Conservation (phyloP, 2,113 vertebrate genomes). For the Chloebia gouldiae region DNA sequence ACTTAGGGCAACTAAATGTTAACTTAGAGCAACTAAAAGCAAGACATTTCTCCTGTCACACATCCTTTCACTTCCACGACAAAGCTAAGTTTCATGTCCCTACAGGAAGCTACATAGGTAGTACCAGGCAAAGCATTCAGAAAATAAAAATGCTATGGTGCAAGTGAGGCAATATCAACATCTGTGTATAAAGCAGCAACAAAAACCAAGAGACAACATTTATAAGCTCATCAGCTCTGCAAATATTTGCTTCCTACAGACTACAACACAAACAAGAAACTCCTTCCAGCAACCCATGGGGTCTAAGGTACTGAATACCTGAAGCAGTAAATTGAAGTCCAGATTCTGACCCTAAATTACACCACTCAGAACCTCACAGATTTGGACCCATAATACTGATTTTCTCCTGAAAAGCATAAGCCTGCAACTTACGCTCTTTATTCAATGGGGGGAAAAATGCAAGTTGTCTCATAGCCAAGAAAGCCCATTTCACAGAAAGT, state of each 20-base stretch:
- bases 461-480: background rate
- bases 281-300: background rate
- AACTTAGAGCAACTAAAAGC: background rate
- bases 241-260: background rate
- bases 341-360: background rate
- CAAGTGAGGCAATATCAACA: background rate
- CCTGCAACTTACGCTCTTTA: background rate
- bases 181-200: background rate
- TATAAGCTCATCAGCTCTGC: background rate
- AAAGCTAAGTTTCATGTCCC: background rate
- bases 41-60: background rate
- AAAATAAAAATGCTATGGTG: background rate
- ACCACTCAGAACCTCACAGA: background rate
- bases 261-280: background rate
- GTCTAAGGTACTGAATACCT: background rate
- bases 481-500: background rate
- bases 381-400: background rate
- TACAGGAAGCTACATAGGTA: background rate
- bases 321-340: background rate
- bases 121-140: background rate
- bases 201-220: background rate
- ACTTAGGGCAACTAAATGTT: background rate
- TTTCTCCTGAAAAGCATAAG: slow-evolving; percentile 11
- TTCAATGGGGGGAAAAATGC: background rate
- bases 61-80: background rate